Evolutionary conservation across 2,113 vertebrate genomes (phyloP), one percentile per base, ranked within the genome.

Genomic region (Strigops habroptila): DNA sequence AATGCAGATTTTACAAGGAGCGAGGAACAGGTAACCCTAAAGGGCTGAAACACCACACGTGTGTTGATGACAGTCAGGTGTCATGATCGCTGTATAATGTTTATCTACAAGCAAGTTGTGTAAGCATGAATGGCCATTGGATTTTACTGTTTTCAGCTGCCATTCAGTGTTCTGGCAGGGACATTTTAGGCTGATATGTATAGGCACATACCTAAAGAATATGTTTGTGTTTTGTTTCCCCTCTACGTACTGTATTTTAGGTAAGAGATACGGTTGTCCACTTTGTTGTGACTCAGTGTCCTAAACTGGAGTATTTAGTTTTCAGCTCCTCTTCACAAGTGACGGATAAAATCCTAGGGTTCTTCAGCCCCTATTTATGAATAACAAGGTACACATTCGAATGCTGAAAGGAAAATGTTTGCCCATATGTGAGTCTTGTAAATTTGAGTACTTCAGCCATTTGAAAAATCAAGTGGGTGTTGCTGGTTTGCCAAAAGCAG

Each of bases 281-380:
- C 33, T 84, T 91, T 88, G 92, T 97, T 79, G 93, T 97, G 46
- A 97, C 64, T 44, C 94, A 85, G 14, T 97, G 93, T 85, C 64
- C 80, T 43, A 68, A 96, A 63, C 69, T 97, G 76, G 93, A 96
- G 44, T 92, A 70, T 89, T 64, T 98, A 18, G 90, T 89, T 48
- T 97, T 98, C 48, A 97, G 93, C 65, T 97, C 64, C 43, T 98
- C 97, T 65, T 96, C 88, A 80, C 82, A 96, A 73, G 77, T 98
- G 71, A 97, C 97, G 31, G 91, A 97, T 62, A 55, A 94, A 71
- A 97, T 97, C 48, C 85, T 98, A 73, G 64, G 95, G 41, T 97
- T 96, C 93, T 98, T 98, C 70, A 95, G 96, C 59, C 94, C 86
- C 39, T 91, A 95, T 71, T 93, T 96, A 22, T 3, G 6, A 86